Base-by-base conservation (phyloP, 2,888 invertebrate species). In the Aphodius sticticus region DNA sequence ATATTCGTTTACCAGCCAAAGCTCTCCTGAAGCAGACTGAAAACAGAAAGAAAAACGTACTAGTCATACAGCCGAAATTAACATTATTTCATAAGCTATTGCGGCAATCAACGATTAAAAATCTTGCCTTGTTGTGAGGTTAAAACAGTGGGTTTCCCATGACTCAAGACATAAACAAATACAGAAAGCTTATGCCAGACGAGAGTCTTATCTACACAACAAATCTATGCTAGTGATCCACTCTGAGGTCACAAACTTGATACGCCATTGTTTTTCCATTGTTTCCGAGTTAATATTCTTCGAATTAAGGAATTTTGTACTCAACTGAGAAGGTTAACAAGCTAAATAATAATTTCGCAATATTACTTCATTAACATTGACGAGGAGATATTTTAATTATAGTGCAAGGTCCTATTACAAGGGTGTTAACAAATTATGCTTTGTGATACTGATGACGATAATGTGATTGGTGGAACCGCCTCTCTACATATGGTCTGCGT, bases 11-110 rank as follows among this genome's bases (percentile, higher is more conserved):
- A 0, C 96, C 96, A 2, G 95, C 93, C 84, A 95, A 89, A 70
- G 95, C 93, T 81, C 95, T 92, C 38, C 95, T 92, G 90, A 95
- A 96, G 87, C 96, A 96, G 77, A 94, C 96, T 96, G 91, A 15
- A 87, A 88, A 85, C 85, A 85, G 69, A 69, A n/a, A n/a, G n/a
- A 26, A 26, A 26, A 26, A 26, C 26, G 4, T 12, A 53, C 53
- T 53, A 53, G 12, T 53, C 53, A 53, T 53, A 53, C 12, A 53
- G 12, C 53, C 7, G 12, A 53, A 53, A 53, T 53, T 53, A 7
- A 53, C 53, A 53, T 53, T 12, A 53, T 53, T 53, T 3, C 53
- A 53, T 53, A 53, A 53, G 2, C 53, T 53, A 53, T 53, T 53
- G 53, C 12, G 9, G 1, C 53, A 53, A 53, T 53, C 12, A 53